Conservation (phyloP, 1,140 invertebrate species). For the Pararge aegeria region DNA sequence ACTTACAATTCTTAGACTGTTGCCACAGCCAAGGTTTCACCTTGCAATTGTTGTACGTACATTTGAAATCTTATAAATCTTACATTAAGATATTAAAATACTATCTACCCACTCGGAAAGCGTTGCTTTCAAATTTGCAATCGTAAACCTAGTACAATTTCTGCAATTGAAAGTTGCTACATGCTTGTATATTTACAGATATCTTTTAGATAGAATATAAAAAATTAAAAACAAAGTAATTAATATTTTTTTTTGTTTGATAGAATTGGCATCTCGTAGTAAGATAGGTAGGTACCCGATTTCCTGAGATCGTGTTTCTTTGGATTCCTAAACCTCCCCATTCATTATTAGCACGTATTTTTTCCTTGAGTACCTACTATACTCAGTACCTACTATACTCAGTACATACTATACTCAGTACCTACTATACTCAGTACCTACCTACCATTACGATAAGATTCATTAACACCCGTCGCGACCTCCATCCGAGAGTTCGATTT, state of each 20-base stretch:
- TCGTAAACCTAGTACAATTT: not conserved
- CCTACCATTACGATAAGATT: conserved; percentile 33
- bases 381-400: no score
- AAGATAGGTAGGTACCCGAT: no score
- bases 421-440: not conserved
- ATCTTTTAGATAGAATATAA: no score
- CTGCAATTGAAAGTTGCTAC: no score
- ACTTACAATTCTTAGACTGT: conserved; percentile 25
- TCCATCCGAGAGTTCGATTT: conserved; percentile 52
- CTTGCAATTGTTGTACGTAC: conserved; percentile 12
- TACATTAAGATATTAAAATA: conserved; percentile 10
- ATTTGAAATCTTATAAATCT: conserved; percentile 8
- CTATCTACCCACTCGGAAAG: not conserved
- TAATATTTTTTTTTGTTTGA: not conserved
- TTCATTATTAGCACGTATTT: no score
- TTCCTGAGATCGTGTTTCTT: no score
- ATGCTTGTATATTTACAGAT: no score
- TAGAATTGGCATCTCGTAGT: no score
- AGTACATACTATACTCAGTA: not conserved
- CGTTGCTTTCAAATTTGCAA: not conserved
- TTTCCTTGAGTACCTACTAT: no score
- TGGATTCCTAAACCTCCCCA: no score
- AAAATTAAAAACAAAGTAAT: no score
- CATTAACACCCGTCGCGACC: conserved; percentile 60
- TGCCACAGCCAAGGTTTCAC: conserved; percentile 17